A percentile compares a stretch with the other conserved stretches of the same genome.
phyloP scores from a whole-genome alignment of 2,797 vertebrate species.

The Acrossocheilus fasciatus region DNA sequence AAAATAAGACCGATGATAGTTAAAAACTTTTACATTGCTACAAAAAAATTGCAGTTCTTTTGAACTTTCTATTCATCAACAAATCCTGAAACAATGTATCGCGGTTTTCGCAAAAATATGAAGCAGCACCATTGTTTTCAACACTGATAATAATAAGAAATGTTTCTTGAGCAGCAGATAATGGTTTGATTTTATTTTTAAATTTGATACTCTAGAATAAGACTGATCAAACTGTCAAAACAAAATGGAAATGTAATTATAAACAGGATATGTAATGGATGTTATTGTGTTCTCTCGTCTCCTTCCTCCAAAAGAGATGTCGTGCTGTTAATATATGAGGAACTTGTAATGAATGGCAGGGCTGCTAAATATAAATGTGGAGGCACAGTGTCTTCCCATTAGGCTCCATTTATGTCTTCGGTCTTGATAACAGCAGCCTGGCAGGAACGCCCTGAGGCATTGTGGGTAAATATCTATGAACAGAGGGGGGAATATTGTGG shows the following conservation, averaged over 20 bases:
- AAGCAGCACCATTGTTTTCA: background rate
- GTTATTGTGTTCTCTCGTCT: background rate
- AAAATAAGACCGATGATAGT: constrained; percentile 66
- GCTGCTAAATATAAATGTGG: constrained; percentile 14
- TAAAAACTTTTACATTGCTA: background rate
- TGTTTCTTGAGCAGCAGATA: background rate
- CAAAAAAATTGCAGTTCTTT: background rate
- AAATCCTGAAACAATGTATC: background rate
- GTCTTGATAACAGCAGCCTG: constrained; percentile 39
- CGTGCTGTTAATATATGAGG: background rate
- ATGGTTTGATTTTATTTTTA: constrained; percentile 66
- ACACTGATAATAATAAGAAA: background rate
- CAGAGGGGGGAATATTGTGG: background rate
- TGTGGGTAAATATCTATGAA: constrained; percentile 39
- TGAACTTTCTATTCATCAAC: background rate
- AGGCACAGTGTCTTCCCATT: constrained; percentile 22
- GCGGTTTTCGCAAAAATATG: background rate
- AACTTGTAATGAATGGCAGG: constrained; percentile 24
- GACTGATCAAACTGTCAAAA: constrained; percentile 57
- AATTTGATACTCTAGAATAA: constrained; percentile 66
- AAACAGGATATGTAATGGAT: constrained; percentile 36
- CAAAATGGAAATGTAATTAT: constrained; percentile 69
- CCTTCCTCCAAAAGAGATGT: constrained; percentile 11
- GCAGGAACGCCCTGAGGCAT: constrained; percentile 34
- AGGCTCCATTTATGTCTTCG: constrained; percentile 26